Conservation (phyloP, 2,888 invertebrate genomes). For the Microctonus aethiopoides region DNA sequence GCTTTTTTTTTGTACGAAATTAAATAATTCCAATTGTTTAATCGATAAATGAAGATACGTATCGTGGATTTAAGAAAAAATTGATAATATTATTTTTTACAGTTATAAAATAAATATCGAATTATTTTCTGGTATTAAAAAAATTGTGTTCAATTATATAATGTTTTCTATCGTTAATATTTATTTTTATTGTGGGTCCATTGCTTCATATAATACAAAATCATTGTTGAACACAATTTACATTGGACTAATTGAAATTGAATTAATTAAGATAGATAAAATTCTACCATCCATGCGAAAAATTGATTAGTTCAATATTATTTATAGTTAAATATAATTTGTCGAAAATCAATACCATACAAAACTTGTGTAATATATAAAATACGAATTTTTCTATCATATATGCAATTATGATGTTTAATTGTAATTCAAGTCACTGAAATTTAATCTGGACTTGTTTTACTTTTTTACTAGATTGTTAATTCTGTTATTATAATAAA, state of each 20-base stretch:
- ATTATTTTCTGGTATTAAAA: background rate
- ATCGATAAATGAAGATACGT: background rate
- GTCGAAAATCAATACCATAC: background rate
- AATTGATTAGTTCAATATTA: background rate
- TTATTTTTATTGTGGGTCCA: background rate
- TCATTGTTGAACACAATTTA: background rate
- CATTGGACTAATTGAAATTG: background rate
- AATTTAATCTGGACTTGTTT: background rate
- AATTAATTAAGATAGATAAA: background rate
- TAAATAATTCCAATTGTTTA: background rate
- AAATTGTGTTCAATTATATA: background rate
- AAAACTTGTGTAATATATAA: background rate
- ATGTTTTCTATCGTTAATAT: background rate
- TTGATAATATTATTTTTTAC: background rate
- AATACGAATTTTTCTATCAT: background rate
- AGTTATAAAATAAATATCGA: background rate
- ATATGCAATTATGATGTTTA: background rate
- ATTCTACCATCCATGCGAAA: background rate
- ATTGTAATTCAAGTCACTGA: background rate
- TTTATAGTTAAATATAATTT: background rate
- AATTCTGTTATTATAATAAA: too few species aligned
- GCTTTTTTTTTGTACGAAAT: background rate
- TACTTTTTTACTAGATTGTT: background rate
- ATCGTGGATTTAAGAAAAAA: background rate
- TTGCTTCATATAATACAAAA: background rate